Evolutionary conservation across 2,888 invertebrate species (phyloP).

Genomic region (Scaeva pyrastri): DNA sequence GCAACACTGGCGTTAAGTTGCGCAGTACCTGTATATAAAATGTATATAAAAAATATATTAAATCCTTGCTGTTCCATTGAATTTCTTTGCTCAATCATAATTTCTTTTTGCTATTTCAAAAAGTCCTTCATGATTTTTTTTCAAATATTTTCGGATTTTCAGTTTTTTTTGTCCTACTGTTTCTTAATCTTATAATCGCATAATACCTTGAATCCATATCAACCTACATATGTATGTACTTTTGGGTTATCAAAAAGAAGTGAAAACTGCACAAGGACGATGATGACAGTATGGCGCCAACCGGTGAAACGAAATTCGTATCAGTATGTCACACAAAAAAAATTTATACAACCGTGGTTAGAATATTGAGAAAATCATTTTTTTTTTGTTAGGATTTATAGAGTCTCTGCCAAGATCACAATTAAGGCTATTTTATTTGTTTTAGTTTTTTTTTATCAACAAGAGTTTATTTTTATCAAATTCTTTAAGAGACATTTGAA

Average conservation of each 20-base stretch:
- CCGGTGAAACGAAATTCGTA: neutral
- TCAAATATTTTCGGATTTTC: neutral
- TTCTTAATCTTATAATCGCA: neutral
- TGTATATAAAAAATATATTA: no score
- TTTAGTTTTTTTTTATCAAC: neutral
- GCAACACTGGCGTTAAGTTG: no score
- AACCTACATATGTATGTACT: neutral
- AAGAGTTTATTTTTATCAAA: neutral
- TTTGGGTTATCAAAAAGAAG: neutral
- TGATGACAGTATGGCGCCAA: no score
- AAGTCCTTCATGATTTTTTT: neutral
- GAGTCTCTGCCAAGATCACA: conserved; percentile 2
- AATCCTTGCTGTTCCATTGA: no score
- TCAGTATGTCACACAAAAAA: neutral
- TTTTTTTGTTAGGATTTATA: conserved; percentile 4
- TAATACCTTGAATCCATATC: neutral
- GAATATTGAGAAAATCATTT: neutral
- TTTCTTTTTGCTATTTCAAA: no score
- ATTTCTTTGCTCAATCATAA: no score
- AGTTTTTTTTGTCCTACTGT: neutral
- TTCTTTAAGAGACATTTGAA: neutral
- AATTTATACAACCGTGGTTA: neutral
- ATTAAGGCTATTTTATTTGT: neutral
- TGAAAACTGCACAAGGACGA: conserved; percentile 5
- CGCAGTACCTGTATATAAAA: no score